Base-by-base conservation (phyloP, 2,888 invertebrate genomes). In the Alentia gelatinosa region DNA sequence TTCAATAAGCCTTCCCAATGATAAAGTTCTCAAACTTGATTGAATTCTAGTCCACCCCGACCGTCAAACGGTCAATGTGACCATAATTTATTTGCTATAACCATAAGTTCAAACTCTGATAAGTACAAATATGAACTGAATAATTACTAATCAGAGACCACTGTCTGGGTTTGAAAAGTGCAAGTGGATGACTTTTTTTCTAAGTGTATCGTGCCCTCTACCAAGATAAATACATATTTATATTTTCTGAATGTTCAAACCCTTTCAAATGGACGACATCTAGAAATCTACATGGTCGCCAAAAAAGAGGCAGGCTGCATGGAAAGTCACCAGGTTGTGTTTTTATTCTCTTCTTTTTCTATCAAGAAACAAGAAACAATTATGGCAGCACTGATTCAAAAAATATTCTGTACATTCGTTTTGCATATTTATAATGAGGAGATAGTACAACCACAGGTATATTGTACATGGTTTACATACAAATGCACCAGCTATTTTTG, bases 401-500 rank as follows among this genome's bases (percentile, higher is more conserved):
- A 79, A 79, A 79, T 79, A 79, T 35, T 79, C 35, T 79, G 79
- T 79, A 79, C 79, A 79, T 79, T 79, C 79, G n/a, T 39, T 79
- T 79, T 79, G 79, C 79, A 79, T 33, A 33, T 35, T 79, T 37
- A 0, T 39, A 79, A 75, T 23, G 74, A 33, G 74, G 1, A 35
- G 79, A 68, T 39, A 79, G 37, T 79, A 26, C n/a, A 12, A 79
- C 37, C 19, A 37, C 3, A 39, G 23, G 23, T 15, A 19, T 39
- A 79, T 79, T 15, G 4, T 79, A 79, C 39, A 79, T 37, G 35
- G 39, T 1, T 35, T 33, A 74, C 74, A 74, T 74, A 74, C 37
- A 79, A 37, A 79, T 79, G 39, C 39, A 26, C n/a, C n/a, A n/a
- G n/a, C n/a, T 26, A 4, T 4, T 1, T 39, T 33, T 37, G 37